phyloP scores from a whole-genome alignment of 2,888 invertebrate genomes.

The Euphydryas editha region DNA sequence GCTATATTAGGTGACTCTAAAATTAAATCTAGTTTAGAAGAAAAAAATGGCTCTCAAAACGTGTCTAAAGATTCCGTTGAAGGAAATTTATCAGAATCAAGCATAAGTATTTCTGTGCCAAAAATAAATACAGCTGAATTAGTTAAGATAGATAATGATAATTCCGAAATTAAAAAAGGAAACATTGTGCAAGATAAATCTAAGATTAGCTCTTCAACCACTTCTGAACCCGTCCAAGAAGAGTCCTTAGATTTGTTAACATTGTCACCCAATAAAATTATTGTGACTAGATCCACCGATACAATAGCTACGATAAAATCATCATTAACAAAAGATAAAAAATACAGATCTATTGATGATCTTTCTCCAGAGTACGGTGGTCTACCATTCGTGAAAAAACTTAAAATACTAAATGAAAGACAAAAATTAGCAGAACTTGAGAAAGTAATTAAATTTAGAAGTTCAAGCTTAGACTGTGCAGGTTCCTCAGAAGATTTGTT shows the following conservation, averaged over 20 bases:
- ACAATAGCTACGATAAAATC: conserved; percentile 53
- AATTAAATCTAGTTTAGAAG: conserved; percentile 68
- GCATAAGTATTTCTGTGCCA: conserved; percentile 69
- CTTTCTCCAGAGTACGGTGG: conserved; percentile 94
- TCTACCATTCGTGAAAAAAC: conserved; percentile 93
- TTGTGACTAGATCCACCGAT: conserved; percentile 54
- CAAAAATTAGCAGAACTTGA: conserved; percentile 93
- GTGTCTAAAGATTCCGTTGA: conserved; percentile 49
- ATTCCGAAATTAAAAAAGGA: conserved; percentile 66
- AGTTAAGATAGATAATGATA: conserved; percentile 80
- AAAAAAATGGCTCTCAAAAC: conserved; percentile 59
- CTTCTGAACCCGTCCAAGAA: conserved; percentile 76
- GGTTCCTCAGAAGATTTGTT: conserved; percentile 84
- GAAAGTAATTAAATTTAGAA: conserved; percentile 88
- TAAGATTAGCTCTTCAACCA: conserved; percentile 72
- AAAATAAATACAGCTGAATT: conserved; percentile 75
- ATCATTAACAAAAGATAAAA: conserved; percentile 81
- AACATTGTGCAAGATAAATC: conserved; percentile 69
- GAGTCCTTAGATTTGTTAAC: conserved; percentile 75
- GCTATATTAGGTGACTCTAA: conserved; percentile 83
- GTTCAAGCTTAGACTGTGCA: conserved; percentile 91
- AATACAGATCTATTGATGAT: conserved; percentile 93
- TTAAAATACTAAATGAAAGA: conserved; percentile 94
- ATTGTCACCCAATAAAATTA: conserved; percentile 67
- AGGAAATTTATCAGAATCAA: conserved; percentile 52